Percentiles rank a stretch among this genome's conserved stretches.
phyloP scores from a whole-genome alignment of 2,113 vertebrate species.

The Cisticola juncidis region DNA sequence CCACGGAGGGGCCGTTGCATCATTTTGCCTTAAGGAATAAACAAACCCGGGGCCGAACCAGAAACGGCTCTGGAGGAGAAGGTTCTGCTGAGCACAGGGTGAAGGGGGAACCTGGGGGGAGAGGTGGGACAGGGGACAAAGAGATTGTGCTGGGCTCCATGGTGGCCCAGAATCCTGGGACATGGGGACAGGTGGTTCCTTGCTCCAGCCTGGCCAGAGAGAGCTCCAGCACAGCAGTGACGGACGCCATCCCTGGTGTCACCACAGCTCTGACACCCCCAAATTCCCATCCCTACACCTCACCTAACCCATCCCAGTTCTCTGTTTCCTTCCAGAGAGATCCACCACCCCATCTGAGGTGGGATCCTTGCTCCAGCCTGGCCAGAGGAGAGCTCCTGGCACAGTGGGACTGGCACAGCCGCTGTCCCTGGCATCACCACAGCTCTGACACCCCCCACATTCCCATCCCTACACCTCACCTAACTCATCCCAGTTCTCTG shows the following conservation, averaged over 20 bases:
- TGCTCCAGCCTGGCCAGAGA: not conserved
- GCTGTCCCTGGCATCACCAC: rapidly evolving
- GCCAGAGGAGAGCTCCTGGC: rapidly evolving
- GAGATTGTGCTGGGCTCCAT: not conserved
- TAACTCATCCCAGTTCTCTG: rapidly evolving
- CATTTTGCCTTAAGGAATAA: slow-evolving; percentile 59
- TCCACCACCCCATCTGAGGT: rapidly evolving
- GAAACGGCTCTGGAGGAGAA: not conserved
- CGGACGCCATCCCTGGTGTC: rapidly evolving
- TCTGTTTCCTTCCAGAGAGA: not conserved
- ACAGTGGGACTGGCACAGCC: rapidly evolving
- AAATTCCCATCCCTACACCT: not conserved
- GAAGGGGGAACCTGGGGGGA: not conserved
- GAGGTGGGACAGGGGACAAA: rapidly evolving
- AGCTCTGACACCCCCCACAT: not conserved
- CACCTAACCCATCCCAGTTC: not conserved
- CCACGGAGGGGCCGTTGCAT: slow-evolving; percentile 44
- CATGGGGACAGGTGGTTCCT: not conserved
- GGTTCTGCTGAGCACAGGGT: not conserved
- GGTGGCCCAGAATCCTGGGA: not conserved
- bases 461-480: not conserved
- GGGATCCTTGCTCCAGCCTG: not conserved
- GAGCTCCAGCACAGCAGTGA: rapidly evolving
- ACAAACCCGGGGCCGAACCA: not conserved
- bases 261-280: not conserved